Evolutionary conservation across 2,888 invertebrate species (phyloP), one percentile per base, ranked within the genome.

Genomic region (Xestia c-nigrum): DNA sequence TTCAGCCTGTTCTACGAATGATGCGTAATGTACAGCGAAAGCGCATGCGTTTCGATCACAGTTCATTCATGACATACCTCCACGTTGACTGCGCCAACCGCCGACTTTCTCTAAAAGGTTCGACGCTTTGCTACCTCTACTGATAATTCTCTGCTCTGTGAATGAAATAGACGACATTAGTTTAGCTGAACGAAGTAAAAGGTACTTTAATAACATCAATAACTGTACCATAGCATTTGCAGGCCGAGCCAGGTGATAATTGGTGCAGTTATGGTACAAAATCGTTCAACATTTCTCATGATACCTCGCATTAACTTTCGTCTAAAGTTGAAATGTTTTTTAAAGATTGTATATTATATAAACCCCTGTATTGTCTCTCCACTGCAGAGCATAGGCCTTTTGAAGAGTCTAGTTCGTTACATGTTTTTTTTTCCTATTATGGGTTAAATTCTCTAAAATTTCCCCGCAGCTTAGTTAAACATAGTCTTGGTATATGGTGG

Each of bases 141-240:
- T 94, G 93, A 94, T 95, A 94, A 96, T 94, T 96, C 95, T 95
- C 92, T 96, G 95, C 93, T 96, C 96, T 96, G 96, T 95, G 96
- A 89, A 96, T 93, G 84, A 96, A 95, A 95, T 90, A 92, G 79
- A 92, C 40, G 84, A 76, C 74, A 87, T 89, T 89, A 87, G 87
- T 87, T 65, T 71, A 46, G 43, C 47, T n/a, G 38, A 50, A 65
- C 12, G 50, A 67, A 64, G n/a, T 40, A 47, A n/a, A 47, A 57
- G 24, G 38, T 61, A 52, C 24, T 72, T 4, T 72, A 79, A 6
- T 38, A 43, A 47, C 16, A 72, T 5, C 19, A 59, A 24, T 6
- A 1, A 4, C n/a, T 0, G 12, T 50, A 6, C 14, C 21, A 24
- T 59, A 5, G 19, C 12, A 80, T n/a, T 46, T 52, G 6, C 14